Evolutionary conservation across 2,113 vertebrate species (phyloP), one percentile per base, ranked within the genome.

Genomic region (Cairina moschata): DNA sequence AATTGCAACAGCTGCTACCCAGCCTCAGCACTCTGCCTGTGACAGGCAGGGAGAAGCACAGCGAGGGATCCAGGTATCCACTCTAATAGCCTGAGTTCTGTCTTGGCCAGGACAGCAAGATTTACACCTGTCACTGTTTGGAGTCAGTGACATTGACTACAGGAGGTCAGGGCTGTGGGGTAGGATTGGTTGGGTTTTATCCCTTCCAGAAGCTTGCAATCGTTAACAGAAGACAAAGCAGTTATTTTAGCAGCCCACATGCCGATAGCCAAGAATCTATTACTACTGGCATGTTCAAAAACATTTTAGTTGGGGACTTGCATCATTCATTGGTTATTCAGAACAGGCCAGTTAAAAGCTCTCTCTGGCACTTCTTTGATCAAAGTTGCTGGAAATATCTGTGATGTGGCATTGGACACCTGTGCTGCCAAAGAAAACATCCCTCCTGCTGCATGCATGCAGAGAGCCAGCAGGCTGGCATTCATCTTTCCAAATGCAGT

Each of bases 1-100:
- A 96, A 97, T 96, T 40, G 8, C 55, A 96, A 18, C 95, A 96
- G 93, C 96, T 92, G 90, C 88, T 92, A 55, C 73, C 8, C 54
- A 76, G 80, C 44, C 44, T 46, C 44, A 46, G 9, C 48, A 69
- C 62, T 69, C 66, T 31, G 86, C 34, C 56, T 42, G 68, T 54
- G 78, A 55, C 78, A 86, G 82, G 71, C 81, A 21, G 80, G 65
- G 75, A 92, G 55, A 86, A 69, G 86, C 78, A 56, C 50, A 25
- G 44, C 0, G 2, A 63, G 85, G 58, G 77, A 29, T 52, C 40
- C 93, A 96, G 95, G 96, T 96, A 91, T 76, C 11, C 48, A 3
- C 16, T 54, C 73, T 31, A 55, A 44, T 14, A 65, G 87, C 44
- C 58, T 2, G 2, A 85, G 72, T 16, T 63, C 88, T 91, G 92